Conservation (phyloP, 2,113 vertebrate species). For the Egretta garzetta region DNA sequence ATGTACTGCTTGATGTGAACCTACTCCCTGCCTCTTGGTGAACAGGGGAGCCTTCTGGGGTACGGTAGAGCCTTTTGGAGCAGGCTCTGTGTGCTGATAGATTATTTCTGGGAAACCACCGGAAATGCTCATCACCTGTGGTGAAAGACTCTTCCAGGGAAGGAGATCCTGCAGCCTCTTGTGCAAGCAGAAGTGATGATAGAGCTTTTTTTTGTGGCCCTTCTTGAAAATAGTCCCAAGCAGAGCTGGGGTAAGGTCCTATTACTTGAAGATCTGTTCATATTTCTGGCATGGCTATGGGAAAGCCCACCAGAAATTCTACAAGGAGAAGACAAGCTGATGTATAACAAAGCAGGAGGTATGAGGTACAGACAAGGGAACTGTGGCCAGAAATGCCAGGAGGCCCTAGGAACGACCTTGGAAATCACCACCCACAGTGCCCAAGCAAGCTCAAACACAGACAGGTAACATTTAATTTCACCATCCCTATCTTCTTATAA, state of each 20-base stretch:
- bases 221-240: neutral
- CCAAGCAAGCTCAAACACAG: neutral
- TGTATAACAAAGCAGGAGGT: neutral
- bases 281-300: neutral
- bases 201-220: neutral
- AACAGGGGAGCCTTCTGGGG: no score
- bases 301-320: neutral
- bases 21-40: neutral
- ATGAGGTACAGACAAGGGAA: neutral
- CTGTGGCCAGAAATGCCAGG: neutral
- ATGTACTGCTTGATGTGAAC: neutral
- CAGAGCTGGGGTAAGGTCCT: neutral
- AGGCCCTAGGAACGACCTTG: neutral
- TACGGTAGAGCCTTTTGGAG: neutral
- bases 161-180: neutral
- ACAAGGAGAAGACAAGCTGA: neutral
- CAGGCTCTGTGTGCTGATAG: neutral
- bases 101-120: neutral
- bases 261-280: neutral
- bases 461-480: neutral
- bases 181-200: neutral
- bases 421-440: neutral
- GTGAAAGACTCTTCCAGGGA: neutral
- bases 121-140: neutral
- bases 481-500: neutral